Conservation (phyloP, 2,888 invertebrate genomes). For the Selenia dentaria region DNA sequence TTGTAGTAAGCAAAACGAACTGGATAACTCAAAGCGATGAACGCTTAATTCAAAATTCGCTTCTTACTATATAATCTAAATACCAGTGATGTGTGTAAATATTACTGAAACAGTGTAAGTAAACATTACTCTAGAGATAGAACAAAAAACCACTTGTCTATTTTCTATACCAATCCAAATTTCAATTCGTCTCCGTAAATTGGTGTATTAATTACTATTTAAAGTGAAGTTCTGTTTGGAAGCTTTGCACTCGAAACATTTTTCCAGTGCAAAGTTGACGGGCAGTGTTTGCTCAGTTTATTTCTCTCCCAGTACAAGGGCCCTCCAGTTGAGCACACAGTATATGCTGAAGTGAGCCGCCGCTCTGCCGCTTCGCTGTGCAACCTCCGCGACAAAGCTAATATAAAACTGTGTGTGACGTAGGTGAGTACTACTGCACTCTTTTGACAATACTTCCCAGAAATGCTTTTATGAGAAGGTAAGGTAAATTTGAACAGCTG, state of each 20-base stretch:
- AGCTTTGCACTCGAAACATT: slow-evolving; percentile 61
- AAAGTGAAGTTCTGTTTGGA: slow-evolving; percentile 49
- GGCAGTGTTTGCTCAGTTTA: slow-evolving; percentile 74
- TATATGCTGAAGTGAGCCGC: slow-evolving; percentile 62
- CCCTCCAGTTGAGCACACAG: slow-evolving; percentile 70
- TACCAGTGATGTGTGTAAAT: no score
- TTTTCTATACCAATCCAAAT: no score
- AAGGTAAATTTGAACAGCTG: slow-evolving; percentile 15
- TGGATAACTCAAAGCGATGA: no score
- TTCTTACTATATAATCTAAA: no score
- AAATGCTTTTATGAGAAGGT: slow-evolving; percentile 33
- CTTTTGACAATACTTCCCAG: slow-evolving; percentile 48
- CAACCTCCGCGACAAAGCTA: slow-evolving; percentile 57
- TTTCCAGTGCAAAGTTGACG: slow-evolving; percentile 56
- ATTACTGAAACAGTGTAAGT: no score
- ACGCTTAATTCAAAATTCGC: no score
- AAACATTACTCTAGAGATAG: no score
- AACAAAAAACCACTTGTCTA: no score
- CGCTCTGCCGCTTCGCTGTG: slow-evolving; percentile 51
- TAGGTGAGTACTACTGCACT: slow-evolving; percentile 54
- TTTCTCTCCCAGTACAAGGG: slow-evolving; percentile 67
- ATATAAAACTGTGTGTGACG: slow-evolving; percentile 66
- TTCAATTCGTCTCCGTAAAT: no score
- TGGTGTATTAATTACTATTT: slow-evolving; percentile 36
- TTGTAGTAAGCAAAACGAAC: no score